A percentile compares a stretch with the other conserved stretches of the same genome.
Conservation (phyloP, 2,888 invertebrate species). For the Acanthosepion esculentum region DNA sequence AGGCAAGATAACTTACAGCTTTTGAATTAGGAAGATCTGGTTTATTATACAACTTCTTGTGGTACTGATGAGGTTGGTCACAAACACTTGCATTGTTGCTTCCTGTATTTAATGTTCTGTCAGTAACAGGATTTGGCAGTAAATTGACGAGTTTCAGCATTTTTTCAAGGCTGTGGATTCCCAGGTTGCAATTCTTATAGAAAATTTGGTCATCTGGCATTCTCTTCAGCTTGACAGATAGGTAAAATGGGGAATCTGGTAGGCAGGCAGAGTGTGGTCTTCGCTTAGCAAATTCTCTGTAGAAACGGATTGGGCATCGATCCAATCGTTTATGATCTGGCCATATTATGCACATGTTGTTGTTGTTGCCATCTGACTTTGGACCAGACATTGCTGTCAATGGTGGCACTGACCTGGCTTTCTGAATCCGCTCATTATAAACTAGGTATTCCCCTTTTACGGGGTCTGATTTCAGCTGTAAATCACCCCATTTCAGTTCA, state of each 20-base stretch:
- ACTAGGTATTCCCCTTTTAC: background rate
- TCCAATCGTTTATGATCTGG: background rate
- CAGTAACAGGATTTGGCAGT: background rate
- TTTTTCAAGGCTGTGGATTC: constrained; percentile 21
- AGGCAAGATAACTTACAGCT: background rate
- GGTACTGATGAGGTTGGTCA: background rate
- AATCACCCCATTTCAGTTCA: constrained; percentile 11
- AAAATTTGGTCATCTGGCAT: background rate
- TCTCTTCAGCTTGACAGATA: background rate
- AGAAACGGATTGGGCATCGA: background rate
- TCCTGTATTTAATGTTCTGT: background rate
- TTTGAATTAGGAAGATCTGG: background rate
- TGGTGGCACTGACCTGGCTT: background rate
- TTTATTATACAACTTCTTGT: background rate
- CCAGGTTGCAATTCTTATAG: constrained; percentile 33
- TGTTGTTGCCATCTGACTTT: background rate
- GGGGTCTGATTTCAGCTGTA: background rate
- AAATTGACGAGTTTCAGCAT: background rate
- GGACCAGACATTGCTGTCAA: background rate
- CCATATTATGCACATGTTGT: background rate
- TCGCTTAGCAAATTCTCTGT: background rate
- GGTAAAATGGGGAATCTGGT: background rate
- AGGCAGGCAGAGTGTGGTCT: background rate
- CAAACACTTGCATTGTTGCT: background rate
- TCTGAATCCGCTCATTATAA: background rate